Conservation (phyloP, 2,113 vertebrate species). For the Furnarius figulus region DNA sequence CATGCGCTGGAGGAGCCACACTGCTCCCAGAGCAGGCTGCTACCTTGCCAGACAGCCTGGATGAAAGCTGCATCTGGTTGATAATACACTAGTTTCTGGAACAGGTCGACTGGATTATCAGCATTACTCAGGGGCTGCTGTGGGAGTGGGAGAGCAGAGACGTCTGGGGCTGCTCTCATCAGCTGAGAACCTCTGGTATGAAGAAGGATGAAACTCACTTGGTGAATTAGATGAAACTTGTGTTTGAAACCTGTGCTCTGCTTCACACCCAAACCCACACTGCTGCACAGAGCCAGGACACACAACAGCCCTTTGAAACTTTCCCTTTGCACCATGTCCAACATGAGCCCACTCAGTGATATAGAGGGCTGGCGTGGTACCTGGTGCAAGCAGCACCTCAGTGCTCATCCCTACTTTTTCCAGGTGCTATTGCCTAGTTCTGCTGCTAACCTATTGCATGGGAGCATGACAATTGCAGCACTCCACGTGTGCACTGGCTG, state of each 20-base stretch:
- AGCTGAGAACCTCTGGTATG: background rate
- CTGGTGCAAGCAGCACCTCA: fast-evolving
- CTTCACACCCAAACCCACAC: background rate
- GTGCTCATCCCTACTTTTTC: background rate
- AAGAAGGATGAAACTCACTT: background rate
- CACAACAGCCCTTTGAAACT: background rate
- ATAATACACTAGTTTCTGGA: background rate
- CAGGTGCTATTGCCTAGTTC: fast-evolving
- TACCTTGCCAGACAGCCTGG: fast-evolving
- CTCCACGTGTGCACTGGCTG: fast-evolving
- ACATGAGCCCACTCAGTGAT: fast-evolving
- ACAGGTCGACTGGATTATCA: background rate
- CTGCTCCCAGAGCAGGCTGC: background rate
- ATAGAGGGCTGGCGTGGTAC: background rate
- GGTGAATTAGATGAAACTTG: background rate
- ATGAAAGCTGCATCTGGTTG: background rate
- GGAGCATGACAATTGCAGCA: background rate
- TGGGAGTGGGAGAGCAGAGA: background rate
- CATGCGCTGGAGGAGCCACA: fast-evolving
- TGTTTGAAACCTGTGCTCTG: background rate
- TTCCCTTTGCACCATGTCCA: fast-evolving
- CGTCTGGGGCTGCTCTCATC: background rate
- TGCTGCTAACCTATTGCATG: background rate
- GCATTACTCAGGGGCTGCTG: background rate
- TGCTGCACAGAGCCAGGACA: fast-evolving